A percentile compares a stretch with the other conserved stretches of the same genome.
These are phyloP conservation scores for Pollenia labialis DNA, from an alignment of 2,888 invertebrate genomes.

Conservation along the genomic window DNA sequence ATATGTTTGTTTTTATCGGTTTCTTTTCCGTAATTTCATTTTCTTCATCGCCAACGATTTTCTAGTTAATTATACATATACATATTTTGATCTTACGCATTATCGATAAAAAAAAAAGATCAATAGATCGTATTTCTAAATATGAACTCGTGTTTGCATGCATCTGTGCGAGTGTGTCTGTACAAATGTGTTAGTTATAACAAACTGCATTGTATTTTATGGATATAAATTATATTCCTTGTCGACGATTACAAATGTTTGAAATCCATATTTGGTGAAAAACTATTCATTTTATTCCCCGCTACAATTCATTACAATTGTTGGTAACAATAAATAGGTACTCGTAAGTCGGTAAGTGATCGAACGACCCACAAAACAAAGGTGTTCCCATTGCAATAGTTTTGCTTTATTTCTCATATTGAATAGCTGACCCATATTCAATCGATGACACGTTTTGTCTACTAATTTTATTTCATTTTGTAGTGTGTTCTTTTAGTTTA, in stretches of 20 bases:
- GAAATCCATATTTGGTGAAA: constrained; percentile 51
- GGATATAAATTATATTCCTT: constrained; percentile 45
- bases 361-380: constrained; percentile 42
- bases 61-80: constrained; percentile 34
- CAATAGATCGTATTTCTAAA: not conserved
- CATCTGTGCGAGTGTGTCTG: not conserved
- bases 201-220: constrained; percentile 4
- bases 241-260: constrained; percentile 29
- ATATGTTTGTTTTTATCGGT: constrained; percentile 1
- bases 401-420: constrained; percentile 34
- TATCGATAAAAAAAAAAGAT: constrained; percentile 20
- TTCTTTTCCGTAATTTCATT: constrained; percentile 19
- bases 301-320: not conserved
- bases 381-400: constrained; percentile 53
- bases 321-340: not conserved
- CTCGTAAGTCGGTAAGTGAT: not conserved
- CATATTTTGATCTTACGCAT: constrained; percentile 51
- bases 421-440: constrained; percentile 50
- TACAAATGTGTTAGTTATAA: not conserved
- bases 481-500: constrained; percentile 6
- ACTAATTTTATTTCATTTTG: constrained; percentile 18
- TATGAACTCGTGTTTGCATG: not conserved
- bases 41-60: constrained; percentile 37
- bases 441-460: constrained; percentile 29
- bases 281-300: constrained; percentile 31